Percentiles rank a stretch among this genome's conserved stretches.
These are phyloP conservation scores for Triplophysa rosa DNA, from an alignment of 2,113 vertebrate species.

Conservation along the genomic window DNA sequence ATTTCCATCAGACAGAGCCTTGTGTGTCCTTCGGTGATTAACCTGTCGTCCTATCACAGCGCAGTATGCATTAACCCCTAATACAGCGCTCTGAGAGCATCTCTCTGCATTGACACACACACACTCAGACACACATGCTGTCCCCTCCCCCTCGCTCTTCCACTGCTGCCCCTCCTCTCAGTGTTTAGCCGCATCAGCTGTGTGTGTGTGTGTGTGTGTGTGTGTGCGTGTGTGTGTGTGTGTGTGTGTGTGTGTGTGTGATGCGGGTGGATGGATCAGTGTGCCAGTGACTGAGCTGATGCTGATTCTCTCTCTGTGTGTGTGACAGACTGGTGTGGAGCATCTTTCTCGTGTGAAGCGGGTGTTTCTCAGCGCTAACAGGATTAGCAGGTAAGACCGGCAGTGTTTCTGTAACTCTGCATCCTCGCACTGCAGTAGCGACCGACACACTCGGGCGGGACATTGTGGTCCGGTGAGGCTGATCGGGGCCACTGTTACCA, in stretches of 20 bases:
- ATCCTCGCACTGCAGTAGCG: neutral
- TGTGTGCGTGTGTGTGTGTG: no score
- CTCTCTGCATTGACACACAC: constrained; percentile 28
- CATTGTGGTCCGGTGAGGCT: neutral
- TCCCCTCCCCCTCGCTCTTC: constrained; percentile 2
- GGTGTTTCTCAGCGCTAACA: constrained; percentile 97
- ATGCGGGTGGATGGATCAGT: constrained; percentile 66
- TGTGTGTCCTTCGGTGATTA: no score
- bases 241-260: constrained; percentile 26
- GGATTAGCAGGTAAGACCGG: constrained; percentile 89
- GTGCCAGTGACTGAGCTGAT: constrained; percentile 45
- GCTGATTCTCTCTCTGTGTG: constrained; percentile 43
- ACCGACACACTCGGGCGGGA: neutral
- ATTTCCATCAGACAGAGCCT: no score
- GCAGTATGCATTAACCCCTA: no score
- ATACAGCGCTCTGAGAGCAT: no score
- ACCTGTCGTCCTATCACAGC: no score
- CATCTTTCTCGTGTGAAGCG: constrained; percentile 89
- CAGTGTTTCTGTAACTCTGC: neutral
- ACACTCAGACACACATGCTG: neutral
- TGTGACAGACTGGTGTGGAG: constrained; percentile 90
- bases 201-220: constrained; percentile 30
- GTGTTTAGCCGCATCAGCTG: constrained; percentile 39
- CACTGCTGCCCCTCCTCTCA: constrained; percentile 35
- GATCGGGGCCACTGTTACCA: neutral